A percentile compares a stretch with the other conserved stretches of the same genome.
phyloP scores from a whole-genome alignment of 2,113 vertebrate genomes.

The Saccopteryx leptura region DNA sequence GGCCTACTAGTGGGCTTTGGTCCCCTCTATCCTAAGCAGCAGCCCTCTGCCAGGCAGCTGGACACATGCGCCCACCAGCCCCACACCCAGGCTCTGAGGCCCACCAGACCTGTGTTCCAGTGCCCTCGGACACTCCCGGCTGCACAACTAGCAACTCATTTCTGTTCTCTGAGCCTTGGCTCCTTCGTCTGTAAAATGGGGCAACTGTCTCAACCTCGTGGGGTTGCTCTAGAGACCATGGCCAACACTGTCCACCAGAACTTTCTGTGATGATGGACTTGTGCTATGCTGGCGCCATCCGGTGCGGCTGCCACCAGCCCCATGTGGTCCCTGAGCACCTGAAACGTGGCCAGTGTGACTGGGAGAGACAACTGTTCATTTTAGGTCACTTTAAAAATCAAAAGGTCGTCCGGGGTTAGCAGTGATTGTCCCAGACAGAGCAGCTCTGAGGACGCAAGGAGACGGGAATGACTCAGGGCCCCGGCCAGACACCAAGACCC shows the following conservation, averaged over 20 bases:
- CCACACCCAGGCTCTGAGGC: accelerated
- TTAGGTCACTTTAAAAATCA: background rate
- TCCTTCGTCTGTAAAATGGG: background rate
- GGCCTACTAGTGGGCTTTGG: background rate
- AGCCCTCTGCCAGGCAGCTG: background rate
- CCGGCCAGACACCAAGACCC: background rate
- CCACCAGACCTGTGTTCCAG: background rate
- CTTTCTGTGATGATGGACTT: accelerated
- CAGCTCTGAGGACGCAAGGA: background rate
- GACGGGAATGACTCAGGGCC: accelerated
- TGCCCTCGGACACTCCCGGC: background rate
- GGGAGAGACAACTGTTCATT: background rate
- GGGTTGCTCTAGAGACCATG: background rate
- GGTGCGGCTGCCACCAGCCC: accelerated
- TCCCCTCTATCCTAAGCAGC: background rate
- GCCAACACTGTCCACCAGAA: accelerated
- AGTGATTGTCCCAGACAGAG: accelerated
- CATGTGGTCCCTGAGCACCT: background rate
- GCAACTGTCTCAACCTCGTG: background rate
- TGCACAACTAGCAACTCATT: too few relatives aligned
- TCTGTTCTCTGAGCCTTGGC: background rate
- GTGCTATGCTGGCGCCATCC: background rate
- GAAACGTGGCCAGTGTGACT: background rate
- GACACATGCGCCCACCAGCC: background rate
- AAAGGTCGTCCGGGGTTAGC: background rate